A percentile compares a stretch with the other conserved stretches of the same genome.
Conservation (phyloP, 2,888 invertebrate species). For the Linhomoeus sp. region DNA sequence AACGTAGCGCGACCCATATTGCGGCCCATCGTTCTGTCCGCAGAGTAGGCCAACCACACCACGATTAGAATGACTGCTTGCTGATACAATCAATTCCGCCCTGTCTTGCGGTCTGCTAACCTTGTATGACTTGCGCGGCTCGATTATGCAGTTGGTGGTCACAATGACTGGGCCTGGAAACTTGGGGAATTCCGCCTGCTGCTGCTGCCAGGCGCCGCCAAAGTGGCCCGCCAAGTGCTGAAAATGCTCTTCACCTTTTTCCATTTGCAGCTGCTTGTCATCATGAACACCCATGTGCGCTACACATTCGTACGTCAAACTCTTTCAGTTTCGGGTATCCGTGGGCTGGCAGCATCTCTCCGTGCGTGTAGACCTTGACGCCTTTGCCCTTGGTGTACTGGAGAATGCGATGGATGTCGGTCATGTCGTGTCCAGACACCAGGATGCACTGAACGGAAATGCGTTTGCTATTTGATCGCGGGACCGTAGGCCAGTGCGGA, state of each 20-base stretch:
- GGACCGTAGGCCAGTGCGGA: no score
- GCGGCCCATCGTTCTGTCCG: no score
- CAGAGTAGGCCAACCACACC: no score
- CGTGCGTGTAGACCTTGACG: conserved; percentile 19
- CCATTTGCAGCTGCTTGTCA: no score
- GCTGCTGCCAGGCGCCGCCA: conserved; percentile 17
- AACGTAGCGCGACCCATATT: no score
- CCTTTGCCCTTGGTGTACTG: conserved; percentile 11
- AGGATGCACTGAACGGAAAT: conserved; percentile 13
- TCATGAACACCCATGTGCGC: no score
- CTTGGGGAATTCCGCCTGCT: conserved; percentile 15
- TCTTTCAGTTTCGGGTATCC: conserved; percentile 14
- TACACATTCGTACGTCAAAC: conserved; percentile 11
- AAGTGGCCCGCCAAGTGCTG: conserved; percentile 16
- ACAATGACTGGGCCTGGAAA: conserved; percentile 18
- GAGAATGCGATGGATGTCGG: conserved; percentile 12
- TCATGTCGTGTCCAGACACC: conserved; percentile 17
- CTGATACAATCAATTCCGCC: no score
- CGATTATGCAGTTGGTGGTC: conserved; percentile 19
- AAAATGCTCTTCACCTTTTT: no score
- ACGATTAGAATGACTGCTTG: no score
- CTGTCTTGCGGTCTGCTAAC: neutral
- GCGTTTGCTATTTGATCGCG: no score
- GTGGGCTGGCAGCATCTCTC: conserved; percentile 19
- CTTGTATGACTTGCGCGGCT: conserved; percentile 14